These are phyloP conservation scores for Volucella inanis DNA, from an alignment of 2,888 invertebrate species.

Conservation along the genomic window DNA sequence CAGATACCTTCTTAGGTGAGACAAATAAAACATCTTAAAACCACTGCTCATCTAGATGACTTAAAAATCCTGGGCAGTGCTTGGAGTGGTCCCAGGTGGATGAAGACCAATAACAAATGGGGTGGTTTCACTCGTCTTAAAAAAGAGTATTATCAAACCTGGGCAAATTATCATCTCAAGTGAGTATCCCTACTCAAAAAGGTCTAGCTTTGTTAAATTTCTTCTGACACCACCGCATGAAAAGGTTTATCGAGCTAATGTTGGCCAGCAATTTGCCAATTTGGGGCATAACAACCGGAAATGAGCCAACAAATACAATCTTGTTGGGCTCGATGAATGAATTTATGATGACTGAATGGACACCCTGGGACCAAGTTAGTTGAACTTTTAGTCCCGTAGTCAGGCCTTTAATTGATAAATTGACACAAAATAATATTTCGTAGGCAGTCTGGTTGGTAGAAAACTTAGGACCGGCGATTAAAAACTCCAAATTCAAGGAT, in stretches of 20 bases:
- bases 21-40: too few species aligned
- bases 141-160: conserved; percentile 87
- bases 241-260: conserved; percentile 91
- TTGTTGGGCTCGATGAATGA: conserved; percentile 82
- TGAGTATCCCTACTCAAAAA: conserved; percentile 75
- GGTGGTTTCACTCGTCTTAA: conserved; percentile 84
- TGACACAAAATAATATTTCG: conserved; percentile 79
- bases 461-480: conserved; percentile 90
- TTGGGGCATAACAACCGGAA: conserved; percentile 94
- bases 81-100: conserved; percentile 87
- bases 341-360: conserved; percentile 92
- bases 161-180: conserved; percentile 91
- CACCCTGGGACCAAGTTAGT: conserved; percentile 84
- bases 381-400: not conserved
- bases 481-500: conserved; percentile 84
- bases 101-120: conserved; percentile 85
- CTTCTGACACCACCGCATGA: too few species aligned
- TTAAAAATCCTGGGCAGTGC: conserved; percentile 78
- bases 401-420: conserved; percentile 80
- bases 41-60: too few species aligned
- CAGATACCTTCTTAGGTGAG: too few species aligned
- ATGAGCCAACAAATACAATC: conserved; percentile 91
- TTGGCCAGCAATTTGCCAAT: conserved; percentile 86
- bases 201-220: too few species aligned
- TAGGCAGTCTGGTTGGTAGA: conserved; percentile 88